Conservation (phyloP, 2,888 invertebrate genomes). For the Heliconius ismenius region DNA sequence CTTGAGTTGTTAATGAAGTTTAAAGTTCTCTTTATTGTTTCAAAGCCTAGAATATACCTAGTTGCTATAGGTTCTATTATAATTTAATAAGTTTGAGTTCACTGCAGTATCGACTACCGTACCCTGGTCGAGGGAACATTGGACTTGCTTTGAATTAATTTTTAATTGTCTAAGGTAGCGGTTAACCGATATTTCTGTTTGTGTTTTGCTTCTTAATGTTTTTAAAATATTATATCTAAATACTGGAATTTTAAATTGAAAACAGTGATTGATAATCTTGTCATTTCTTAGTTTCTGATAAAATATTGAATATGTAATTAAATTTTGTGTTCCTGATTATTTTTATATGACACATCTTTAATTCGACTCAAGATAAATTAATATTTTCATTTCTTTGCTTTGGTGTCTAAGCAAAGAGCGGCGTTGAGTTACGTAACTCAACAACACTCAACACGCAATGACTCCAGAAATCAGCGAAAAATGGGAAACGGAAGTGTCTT, state of each 20-base stretch:
- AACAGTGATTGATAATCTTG: neutral
- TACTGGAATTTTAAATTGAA: neutral
- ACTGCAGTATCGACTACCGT: slow-evolving; percentile 43
- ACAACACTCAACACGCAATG: too few relatives aligned
- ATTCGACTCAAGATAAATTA: too few relatives aligned
- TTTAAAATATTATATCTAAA: neutral
- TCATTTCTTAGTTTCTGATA: too few relatives aligned
- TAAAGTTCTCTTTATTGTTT: slow-evolving; percentile 54
- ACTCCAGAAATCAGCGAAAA: too few relatives aligned
- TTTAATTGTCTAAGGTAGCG: slow-evolving; percentile 6
- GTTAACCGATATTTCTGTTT: neutral
- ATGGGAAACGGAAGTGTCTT: too few relatives aligned
- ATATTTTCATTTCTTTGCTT: too few relatives aligned
- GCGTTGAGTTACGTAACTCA: too few relatives aligned
- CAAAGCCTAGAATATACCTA: slow-evolving; percentile 39
- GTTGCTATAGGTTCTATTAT: slow-evolving; percentile 17
- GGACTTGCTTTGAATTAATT: slow-evolving; percentile 6
- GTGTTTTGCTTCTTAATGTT: too few relatives aligned
- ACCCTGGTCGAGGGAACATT: slow-evolving; percentile 24
- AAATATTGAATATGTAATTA: too few relatives aligned
- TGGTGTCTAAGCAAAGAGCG: too few relatives aligned
- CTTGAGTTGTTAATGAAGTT: slow-evolving; percentile 76
- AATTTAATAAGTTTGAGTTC: slow-evolving; percentile 43
- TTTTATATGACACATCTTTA: too few relatives aligned
- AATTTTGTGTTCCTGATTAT: too few relatives aligned